Evolutionary conservation across 2,113 vertebrate genomes (phyloP), one percentile per base, ranked within the genome.

Genomic region (Apus apus): DNA sequence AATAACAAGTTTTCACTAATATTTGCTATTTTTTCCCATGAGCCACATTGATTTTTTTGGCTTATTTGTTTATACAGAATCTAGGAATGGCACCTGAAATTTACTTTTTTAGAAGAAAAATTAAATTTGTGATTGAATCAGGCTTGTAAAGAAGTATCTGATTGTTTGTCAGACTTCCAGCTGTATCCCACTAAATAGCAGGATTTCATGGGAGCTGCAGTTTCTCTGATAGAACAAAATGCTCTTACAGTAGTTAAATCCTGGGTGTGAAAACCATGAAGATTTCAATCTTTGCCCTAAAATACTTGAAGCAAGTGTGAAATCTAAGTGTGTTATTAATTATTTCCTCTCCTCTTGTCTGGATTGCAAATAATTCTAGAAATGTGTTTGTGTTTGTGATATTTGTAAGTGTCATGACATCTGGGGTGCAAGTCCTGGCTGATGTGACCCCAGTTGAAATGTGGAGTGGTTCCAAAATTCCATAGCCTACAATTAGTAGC

Each of bases 1-100:
- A 65, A 0, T 1, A 56, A 6, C 6, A 30, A 1, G 3, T n/a
- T 65, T 74, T 53, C 20, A 50, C 4, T 30, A 14, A 77, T 60
- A 45, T 86, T 62, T 46, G 54, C 18, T 48, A 7, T 51, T 92
- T 68, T 64, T 50, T 19, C 19, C 56, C 5, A 21, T 9, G 10
- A 7, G 6, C 1, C 15, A 66, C 66, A 12, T 5, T 89, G 18
- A 18, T 29, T 75, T 79, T 89, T 66, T 29, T 66, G 8, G 1
- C 11, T 43, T 43, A 11, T 43, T 43, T 43, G 40, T 53, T 66
- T 92, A n/a, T 79, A 75, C 61, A 4, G 34, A 74, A 45, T 29
- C 13, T 45, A 70, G 25, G 34, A 61, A 54, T 2, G 61, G 13
- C 10, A 65, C 8, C 11, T 43, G 13, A 64, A 85, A 58, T 27